Conservation (phyloP, 2,797 vertebrate genomes). For the Parauchenoglanis punctatus region DNA sequence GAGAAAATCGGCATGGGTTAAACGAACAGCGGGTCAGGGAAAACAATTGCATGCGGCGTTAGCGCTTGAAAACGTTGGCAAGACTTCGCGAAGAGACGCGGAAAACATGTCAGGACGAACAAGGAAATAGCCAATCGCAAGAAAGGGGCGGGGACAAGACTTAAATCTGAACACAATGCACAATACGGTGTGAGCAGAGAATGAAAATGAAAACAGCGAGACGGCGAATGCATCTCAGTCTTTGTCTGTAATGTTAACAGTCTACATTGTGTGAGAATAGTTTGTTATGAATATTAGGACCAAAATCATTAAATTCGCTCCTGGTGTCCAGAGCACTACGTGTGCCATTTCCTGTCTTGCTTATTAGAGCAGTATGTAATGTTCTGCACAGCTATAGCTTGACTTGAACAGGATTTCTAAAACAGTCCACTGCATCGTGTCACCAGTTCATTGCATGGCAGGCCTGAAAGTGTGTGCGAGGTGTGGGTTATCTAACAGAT, state of each 20-base stretch:
- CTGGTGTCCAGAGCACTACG: neutral
- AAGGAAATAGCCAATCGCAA: too few species aligned
- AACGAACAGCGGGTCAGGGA: too few species aligned
- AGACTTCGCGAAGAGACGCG: neutral
- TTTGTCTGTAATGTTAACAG: neutral
- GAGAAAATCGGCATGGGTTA: too few species aligned
- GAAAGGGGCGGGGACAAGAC: neutral
- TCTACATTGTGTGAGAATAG: neutral
- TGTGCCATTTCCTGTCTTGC: too few species aligned
- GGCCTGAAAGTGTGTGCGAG: constrained; percentile 33
- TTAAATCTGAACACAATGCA: neutral
- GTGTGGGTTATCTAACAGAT: constrained; percentile 48
- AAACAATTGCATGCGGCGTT: too few species aligned
- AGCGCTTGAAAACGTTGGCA: neutral
- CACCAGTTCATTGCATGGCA: neutral
- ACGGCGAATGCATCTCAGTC: too few species aligned
- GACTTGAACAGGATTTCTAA: too few species aligned
- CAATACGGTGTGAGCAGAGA: neutral
- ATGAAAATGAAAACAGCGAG: too few species aligned
- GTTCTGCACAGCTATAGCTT: neutral
- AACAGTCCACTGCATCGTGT: neutral
- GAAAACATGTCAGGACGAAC: neutral
- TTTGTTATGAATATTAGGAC: neutral
- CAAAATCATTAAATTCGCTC: neutral
- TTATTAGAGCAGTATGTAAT: neutral